Base-by-base conservation (phyloP, 2,888 invertebrate species). In the Lycocerus yunnanus region DNA sequence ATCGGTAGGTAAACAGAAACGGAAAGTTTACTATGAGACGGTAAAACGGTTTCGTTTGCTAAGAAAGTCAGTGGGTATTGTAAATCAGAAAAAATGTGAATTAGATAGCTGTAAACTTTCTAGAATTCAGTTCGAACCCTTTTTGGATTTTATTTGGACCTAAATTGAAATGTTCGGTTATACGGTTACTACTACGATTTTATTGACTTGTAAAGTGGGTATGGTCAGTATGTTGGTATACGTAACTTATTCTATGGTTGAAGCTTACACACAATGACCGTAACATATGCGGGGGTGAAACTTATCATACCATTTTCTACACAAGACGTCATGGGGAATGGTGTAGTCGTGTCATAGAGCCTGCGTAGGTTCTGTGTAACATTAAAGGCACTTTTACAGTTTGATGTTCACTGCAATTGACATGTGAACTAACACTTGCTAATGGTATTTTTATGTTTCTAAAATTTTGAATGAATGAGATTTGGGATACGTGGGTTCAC, bases 301-400 rank as follows among this genome's bases (percentile, higher is more conserved):
- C 73, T 71, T 75, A 71, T 72, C 73, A 70, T 76, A 74, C 68
- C 68, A 76, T 77, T 78, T 72, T 66, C 69, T 78, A 66, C 72
- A 73, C 67, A 68, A 70, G 77, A 76, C 76, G 73, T 76, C 77
- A 77, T 77, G 77, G 77, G 76, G 76, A 69, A 71, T 73, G 58
- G 59, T 73, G 66, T 66, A 60, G 68, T 63, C 67, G 60, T 69
- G 72, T 71, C 66, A 65, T 43, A 43, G 61, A 76, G 65, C 72
- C 43, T 71, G 75, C 68, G 76, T 78, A 78, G 77, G 76, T 74
- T 76, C 73, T 67, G 65, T 69, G 43, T 21, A 66, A 74, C 70
- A 72, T 69, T 68, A 69, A 72, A 68, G 58, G 63, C 68, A 68
- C 68, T 65, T 68, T 72, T 16, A 65, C 65, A 58, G 58, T 11